Evolutionary conservation across 2,113 vertebrate genomes (phyloP).

Genomic region (cat (Felis catus)): F.catus_Fca126_mat1.0 CM031425.1:44130501-44131000

Average conservation of each 20-base stretch:
- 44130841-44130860: conserved; percentile 30
- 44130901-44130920: not conserved
- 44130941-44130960: not conserved
- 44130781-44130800: conserved; percentile 49
- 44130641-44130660: not conserved
- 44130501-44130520: not conserved
- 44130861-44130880: conserved; percentile 2
- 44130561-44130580: not conserved
- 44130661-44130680: not conserved
- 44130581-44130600: conserved; percentile 9
- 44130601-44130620: conserved; percentile 17
- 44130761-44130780: conserved; percentile 44
- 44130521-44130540: not conserved
- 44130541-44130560: not conserved
- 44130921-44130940: not conserved
- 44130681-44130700: not conserved
- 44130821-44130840: conserved; percentile 45
- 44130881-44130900: not conserved
- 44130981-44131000: not conserved
- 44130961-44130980: not conserved
- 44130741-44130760: conserved; percentile 33
- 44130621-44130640: conserved; percentile 30
- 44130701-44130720: conserved; percentile 55
- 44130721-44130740: not conserved
- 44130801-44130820: conserved; percentile 63